These are phyloP conservation scores for Ceuthmochares aereus DNA, from an alignment of 2,113 vertebrate genomes.

Conservation along the genomic window DNA sequence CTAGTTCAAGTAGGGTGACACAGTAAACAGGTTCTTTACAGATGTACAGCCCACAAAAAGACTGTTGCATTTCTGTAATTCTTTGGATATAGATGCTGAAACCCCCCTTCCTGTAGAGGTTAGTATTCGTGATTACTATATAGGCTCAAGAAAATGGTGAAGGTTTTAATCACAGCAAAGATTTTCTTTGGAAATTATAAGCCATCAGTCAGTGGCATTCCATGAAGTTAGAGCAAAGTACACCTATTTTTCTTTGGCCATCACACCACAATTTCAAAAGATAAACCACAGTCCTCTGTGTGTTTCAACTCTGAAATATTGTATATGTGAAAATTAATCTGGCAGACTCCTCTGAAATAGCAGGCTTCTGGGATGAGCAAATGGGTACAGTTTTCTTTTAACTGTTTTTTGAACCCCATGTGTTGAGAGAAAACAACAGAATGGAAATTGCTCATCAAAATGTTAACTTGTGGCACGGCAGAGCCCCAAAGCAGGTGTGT, in stretches of 20 bases:
- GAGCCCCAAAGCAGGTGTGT: slow-evolving; percentile 80
- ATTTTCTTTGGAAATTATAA: slow-evolving; percentile 40
- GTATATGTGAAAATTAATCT: slow-evolving; percentile 75
- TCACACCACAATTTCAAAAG: slow-evolving; percentile 58
- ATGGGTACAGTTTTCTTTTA: slow-evolving; percentile 83
- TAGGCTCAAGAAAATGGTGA: slow-evolving; percentile 65
- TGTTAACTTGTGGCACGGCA: slow-evolving; percentile 82
- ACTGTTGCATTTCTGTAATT: background rate
- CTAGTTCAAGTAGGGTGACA: background rate
- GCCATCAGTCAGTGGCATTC: slow-evolving; percentile 39
- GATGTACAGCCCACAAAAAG: slow-evolving; percentile 17
- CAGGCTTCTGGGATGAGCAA: slow-evolving; percentile 83
- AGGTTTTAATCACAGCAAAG: slow-evolving; percentile 62
- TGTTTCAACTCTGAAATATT: slow-evolving; percentile 67
- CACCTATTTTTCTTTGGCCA: slow-evolving; percentile 62
- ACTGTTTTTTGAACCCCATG: slow-evolving; percentile 86
- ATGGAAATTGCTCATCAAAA: slow-evolving; percentile 86
- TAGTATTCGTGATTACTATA: slow-evolving; percentile 53
- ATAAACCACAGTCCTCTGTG: slow-evolving; percentile 50
- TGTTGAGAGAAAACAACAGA: slow-evolving; percentile 87
- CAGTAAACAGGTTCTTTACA: background rate
- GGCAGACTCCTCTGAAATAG: slow-evolving; percentile 74
- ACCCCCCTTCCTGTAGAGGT: slow-evolving; percentile 37
- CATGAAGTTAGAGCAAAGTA: slow-evolving; percentile 52
- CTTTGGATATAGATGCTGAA: background rate